Conservation (phyloP, 2,113 vertebrate genomes). For the Microcebus jonahi region DNA sequence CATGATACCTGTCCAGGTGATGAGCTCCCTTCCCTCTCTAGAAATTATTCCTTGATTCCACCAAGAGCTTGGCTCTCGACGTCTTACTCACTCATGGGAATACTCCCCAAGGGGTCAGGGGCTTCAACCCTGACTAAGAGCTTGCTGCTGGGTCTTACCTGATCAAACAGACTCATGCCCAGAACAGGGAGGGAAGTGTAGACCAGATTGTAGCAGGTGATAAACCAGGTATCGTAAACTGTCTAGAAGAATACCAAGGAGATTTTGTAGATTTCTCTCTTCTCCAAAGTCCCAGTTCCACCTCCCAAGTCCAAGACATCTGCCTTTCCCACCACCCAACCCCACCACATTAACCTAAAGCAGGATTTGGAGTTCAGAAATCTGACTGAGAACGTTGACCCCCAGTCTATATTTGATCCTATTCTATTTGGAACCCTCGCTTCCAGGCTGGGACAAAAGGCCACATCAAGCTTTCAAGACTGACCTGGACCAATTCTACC, state of each 20-base stretch:
- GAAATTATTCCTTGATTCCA: slow-evolving; percentile 4
- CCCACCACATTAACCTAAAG: neutral
- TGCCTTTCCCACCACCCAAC: too few relatives aligned
- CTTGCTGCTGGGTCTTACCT: slow-evolving; percentile 85
- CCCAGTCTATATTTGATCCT: neutral
- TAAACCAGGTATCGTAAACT: slow-evolving; percentile 97
- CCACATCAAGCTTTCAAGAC: neutral
- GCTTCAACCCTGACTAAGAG: neutral
- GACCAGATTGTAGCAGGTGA: slow-evolving; percentile 95
- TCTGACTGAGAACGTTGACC: neutral
- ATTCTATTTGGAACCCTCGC: neutral
- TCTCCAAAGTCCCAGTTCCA: neutral
- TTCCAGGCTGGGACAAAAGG: neutral
- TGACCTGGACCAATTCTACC: neutral
- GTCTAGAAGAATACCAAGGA: slow-evolving; percentile 85
- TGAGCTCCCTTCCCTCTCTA: neutral
- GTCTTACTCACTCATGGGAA: neutral
- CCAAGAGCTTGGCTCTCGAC: neutral
- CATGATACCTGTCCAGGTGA: neutral
- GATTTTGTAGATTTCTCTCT: slow-evolving; percentile 4
- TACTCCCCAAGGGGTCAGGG: neutral
- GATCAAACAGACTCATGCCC: slow-evolving; percentile 95
- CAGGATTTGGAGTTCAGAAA: slow-evolving; percentile 15
- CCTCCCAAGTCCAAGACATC: neutral
- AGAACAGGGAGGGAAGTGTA: slow-evolving; percentile 96